These are phyloP conservation scores for Drosophila kikkawai DNA, from an alignment of 1,140 invertebrate genomes.

Conservation along the genomic window DNA sequence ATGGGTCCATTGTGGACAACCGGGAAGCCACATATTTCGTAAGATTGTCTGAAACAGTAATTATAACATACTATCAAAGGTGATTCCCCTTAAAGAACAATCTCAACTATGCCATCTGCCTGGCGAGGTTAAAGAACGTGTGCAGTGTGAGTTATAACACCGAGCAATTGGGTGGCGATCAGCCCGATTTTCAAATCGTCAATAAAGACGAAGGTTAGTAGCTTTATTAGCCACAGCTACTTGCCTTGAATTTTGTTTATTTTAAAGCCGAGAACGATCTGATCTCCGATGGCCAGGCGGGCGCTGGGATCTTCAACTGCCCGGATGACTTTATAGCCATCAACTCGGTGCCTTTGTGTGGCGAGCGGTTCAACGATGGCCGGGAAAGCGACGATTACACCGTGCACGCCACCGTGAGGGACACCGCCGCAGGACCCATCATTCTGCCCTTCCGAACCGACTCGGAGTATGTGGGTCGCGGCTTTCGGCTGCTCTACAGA, in stretches of 20 bases:
- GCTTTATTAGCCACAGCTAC: constrained; percentile 64
- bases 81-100: constrained; percentile 88
- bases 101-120: constrained; percentile 92
- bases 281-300: constrained; percentile 88
- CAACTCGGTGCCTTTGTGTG: constrained; percentile 89
- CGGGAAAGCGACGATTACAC: constrained; percentile 87
- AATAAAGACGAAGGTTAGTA: constrained; percentile 87
- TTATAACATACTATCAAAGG: not conserved
- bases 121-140: constrained; percentile 87
- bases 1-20: constrained; percentile 86
- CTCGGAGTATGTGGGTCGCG: constrained; percentile 85
- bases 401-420: constrained; percentile 88
- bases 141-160: constrained; percentile 89
- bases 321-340: constrained; percentile 90
- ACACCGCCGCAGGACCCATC: constrained; percentile 87
- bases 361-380: constrained; percentile 90
- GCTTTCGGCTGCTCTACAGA: constrained; percentile 86
- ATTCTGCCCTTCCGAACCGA: constrained; percentile 86
- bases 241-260: not conserved
- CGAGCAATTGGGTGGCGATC: constrained; percentile 85
- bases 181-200: constrained; percentile 87
- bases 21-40: constrained; percentile 87
- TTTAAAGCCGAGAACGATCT: constrained; percentile 79
- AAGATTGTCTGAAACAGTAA: constrained; percentile 31
- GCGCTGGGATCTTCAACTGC: constrained; percentile 90